Evolutionary conservation across 2,113 vertebrate species (phyloP).

Genomic region (Phalacrocorax brasilianus): DNA sequence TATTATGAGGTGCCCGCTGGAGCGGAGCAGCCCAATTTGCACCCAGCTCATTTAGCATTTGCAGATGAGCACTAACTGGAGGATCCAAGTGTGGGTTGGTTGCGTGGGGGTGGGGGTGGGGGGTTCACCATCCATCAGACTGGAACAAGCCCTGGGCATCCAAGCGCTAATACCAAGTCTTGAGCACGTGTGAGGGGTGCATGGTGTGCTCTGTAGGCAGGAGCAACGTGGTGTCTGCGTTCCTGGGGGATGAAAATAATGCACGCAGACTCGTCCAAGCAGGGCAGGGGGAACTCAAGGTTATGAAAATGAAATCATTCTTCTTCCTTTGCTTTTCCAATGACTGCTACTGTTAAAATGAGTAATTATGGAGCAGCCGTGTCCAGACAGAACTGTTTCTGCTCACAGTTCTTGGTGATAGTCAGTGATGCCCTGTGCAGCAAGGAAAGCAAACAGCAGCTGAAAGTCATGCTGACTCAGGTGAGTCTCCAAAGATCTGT

Average conservation of each 20-base stretch:
- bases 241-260: background rate
- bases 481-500: background rate
- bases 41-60: background rate
- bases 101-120: background rate
- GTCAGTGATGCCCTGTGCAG: background rate
- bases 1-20: background rate
- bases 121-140: background rate
- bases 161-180: background rate
- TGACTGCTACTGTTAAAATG: conserved; percentile 46
- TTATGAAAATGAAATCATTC: conserved; percentile 66
- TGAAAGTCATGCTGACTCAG: background rate
- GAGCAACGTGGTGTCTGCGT: background rate
- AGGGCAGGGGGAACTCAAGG: conserved; percentile 50
- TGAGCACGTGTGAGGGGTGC: background rate
- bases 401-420: background rate
- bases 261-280: background rate
- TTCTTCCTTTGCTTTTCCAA: conserved; percentile 38
- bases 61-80: background rate
- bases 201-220: background rate
- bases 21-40: background rate
- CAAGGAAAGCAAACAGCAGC: background rate
- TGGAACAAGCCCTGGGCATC: background rate
- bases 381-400: conserved; percentile 27
- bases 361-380: conserved; percentile 19
- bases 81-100: background rate